Evolutionary conservation across 2,888 invertebrate species (phyloP).

Genomic region (Bruchidius siliquastri): DNA sequence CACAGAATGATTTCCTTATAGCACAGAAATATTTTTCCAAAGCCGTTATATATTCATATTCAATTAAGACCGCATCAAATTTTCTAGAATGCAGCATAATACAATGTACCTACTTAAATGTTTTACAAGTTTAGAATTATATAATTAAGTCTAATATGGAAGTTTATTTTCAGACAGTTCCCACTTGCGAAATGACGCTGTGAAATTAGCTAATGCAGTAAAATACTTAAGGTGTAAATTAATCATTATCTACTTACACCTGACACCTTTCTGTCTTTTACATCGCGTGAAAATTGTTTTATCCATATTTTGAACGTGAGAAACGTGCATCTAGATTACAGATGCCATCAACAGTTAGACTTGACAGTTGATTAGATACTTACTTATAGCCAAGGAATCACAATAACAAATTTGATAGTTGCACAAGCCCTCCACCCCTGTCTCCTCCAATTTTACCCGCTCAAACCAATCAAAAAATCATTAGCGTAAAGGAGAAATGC

Average conservation of each 20-base stretch:
- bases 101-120: background rate
- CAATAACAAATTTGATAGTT: too few species aligned
- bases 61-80: background rate
- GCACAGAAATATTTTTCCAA: background rate
- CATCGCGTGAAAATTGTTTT: background rate
- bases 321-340: background rate
- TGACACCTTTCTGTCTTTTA: background rate
- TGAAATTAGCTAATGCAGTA: background rate
- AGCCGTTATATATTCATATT: background rate
- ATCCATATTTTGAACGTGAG: background rate
- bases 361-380: too few species aligned
- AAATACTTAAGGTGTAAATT: background rate
- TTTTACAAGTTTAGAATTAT: background rate
- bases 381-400: too few species aligned
- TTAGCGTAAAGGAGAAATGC: too few species aligned
- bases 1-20: too few species aligned
- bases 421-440: too few species aligned
- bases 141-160: background rate
- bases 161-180: background rate
- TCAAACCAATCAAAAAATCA: too few species aligned
- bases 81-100: background rate
- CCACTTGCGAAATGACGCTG: background rate
- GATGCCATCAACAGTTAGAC: background rate
- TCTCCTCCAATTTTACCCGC: too few species aligned
- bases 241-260: background rate